Evolutionary conservation across 2,797 vertebrate genomes (phyloP).

Genomic region (Pteropus rufus): DNA sequence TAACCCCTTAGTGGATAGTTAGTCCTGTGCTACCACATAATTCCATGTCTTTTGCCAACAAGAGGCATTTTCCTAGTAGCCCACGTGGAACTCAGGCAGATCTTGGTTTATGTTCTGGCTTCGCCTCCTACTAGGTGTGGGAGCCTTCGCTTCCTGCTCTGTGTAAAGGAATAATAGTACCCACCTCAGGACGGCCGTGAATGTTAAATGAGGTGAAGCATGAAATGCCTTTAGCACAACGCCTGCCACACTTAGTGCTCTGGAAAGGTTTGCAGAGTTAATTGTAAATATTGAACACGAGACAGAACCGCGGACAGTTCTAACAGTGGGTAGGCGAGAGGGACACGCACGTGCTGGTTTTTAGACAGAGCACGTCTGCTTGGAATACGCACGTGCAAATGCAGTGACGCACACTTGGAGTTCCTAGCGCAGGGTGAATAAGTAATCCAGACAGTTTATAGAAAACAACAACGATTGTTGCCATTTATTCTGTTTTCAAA

Average conservation of each 20-base stretch:
- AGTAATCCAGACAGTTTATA: neutral
- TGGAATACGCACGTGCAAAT: neutral
- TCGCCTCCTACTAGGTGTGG: neutral
- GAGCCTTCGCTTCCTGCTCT: neutral
- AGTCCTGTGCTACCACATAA: neutral
- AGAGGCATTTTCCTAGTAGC: neutral
- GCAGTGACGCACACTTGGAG: neutral
- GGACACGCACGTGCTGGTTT: neutral
- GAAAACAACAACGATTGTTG: neutral
- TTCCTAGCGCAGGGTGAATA: neutral
- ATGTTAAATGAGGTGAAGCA: neutral
- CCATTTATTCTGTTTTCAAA: neutral
- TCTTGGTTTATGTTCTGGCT: neutral
- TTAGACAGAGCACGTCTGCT: neutral
- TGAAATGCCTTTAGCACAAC: neutral
- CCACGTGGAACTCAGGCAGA: neutral
- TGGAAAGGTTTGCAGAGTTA: neutral
- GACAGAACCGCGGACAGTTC: neutral
- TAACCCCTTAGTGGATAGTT: neutral
- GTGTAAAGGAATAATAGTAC: neutral
- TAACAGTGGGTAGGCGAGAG: neutral
- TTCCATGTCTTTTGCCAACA: neutral
- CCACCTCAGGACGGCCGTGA: neutral
- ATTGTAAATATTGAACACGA: neutral
- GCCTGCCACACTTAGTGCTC: neutral